Evolutionary conservation across 2,888 invertebrate genomes (phyloP), one percentile per base, ranked within the genome.

Genomic region (Coecobrya sp.): DNA sequence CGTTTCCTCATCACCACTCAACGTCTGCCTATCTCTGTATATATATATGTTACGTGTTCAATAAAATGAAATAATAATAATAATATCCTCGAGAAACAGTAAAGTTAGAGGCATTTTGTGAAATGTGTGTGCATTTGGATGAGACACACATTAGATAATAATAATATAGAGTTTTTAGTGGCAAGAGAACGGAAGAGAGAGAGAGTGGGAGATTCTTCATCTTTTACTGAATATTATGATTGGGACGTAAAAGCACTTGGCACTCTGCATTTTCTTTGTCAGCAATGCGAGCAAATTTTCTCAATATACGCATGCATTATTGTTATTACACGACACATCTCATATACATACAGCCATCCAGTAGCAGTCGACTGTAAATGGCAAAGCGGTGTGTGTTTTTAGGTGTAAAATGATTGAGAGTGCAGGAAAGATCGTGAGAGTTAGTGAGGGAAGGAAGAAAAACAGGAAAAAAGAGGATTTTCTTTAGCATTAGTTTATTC

Each of bases 121-220:
- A 82, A 82, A 59, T 82, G 82, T 82, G 82, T 82, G 82, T 82
- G 59, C 82, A 82, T 82, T 82, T 82, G 55, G 30, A 30, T 59
- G 59, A 82, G 59, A 82, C 10, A 27, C 65, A 19, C 22, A 22
- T 42, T 16, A 30, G 19, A 52, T 59, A 7, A 4, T 16, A 8
- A 30, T 79, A 19, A 59, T 55, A 65, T 82, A 62, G 30, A 52
- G 49, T 68, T 70, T 30, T 70, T 49, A 86, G 65, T 52, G 52
- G 49, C 8, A 52, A 13, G 27, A 27, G 19, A 36, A 55, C 55
- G 27, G 25, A 49, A 11, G 52, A 59, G 30, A 36, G 82, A 19
- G 59, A 11, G 52, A 59, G 30, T 19, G 82, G n/a, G 59, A 82
- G 82, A 59, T 82, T 16, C 36, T 59, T 81, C 81, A 81, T 82